Conservation (phyloP, 2,797 vertebrate species). For the Lycodopsis pacificus region DNA sequence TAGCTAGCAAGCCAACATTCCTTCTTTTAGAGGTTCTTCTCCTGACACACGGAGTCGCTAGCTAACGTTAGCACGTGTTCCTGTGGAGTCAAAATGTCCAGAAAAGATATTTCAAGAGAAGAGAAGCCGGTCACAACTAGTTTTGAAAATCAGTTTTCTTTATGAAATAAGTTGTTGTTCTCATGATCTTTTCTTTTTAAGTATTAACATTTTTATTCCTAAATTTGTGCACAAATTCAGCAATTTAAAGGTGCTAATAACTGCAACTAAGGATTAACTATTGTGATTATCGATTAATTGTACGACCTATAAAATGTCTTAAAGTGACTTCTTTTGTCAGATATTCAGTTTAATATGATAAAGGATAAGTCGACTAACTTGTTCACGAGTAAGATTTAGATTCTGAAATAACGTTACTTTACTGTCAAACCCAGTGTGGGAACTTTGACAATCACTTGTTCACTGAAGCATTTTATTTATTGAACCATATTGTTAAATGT, state of each 20-base stretch:
- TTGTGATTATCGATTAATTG: not conserved
- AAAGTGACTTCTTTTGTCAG: not conserved
- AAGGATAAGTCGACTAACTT: no score
- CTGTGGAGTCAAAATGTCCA: no score
- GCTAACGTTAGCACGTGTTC: no score
- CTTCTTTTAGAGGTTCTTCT: no score
- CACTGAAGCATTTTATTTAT: not conserved
- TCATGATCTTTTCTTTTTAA: not conserved
- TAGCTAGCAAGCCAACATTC: not conserved
- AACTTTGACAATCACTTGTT: not conserved
- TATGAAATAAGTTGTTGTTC: not conserved
- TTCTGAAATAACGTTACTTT: not conserved
- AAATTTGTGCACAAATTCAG: not conserved
- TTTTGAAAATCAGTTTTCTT: no score
- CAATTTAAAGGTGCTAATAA: not conserved
- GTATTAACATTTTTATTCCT: not conserved
- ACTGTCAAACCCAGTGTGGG: not conserved
- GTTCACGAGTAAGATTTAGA: no score
- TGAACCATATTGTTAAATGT: no score
- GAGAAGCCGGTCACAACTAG: no score
- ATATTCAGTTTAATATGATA: not conserved
- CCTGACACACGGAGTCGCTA: no score
- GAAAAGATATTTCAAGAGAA: no score
- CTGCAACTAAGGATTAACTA: not conserved
- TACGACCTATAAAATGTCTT: not conserved